A percentile compares a stretch with the other conserved stretches of the same genome.
Conservation (phyloP, 2,888 invertebrate genomes). For the Harpalus rubripes region DNA sequence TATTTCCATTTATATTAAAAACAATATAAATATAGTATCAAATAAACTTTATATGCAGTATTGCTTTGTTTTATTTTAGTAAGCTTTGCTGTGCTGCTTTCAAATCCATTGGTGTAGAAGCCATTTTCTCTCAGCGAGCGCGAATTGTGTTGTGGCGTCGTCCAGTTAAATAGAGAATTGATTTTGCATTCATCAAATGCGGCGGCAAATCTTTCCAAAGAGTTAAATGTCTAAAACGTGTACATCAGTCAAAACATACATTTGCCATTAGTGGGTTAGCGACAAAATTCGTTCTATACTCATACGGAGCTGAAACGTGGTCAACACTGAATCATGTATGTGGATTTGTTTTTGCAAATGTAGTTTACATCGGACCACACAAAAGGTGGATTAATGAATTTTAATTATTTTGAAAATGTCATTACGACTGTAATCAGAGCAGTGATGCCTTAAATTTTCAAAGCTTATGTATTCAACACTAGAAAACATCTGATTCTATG, state of each 20-base stretch:
- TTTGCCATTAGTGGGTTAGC: constrained; percentile 74
- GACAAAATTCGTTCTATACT: not conserved
- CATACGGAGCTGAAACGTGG: not conserved
- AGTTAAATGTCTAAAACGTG: constrained; percentile 76
- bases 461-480: too few species aligned
- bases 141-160: not conserved
- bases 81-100: not conserved
- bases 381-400: not conserved
- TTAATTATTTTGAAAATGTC: not conserved
- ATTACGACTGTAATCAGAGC: not conserved
- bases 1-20: too few species aligned
- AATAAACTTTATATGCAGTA: not conserved
- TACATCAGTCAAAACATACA: constrained; percentile 74
- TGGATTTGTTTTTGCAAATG: not conserved
- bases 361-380: not conserved
- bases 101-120: not conserved
- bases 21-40: too few species aligned
- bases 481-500: too few species aligned
- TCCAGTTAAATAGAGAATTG: constrained; percentile 66
- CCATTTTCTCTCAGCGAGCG: not conserved
- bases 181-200: constrained; percentile 70
- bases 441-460: too few species aligned
- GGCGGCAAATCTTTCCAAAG: constrained; percentile 66
- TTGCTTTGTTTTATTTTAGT: not conserved
- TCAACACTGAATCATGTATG: not conserved